Conservation (phyloP, 2,113 vertebrate species). For the Neotoma lepida region DNA sequence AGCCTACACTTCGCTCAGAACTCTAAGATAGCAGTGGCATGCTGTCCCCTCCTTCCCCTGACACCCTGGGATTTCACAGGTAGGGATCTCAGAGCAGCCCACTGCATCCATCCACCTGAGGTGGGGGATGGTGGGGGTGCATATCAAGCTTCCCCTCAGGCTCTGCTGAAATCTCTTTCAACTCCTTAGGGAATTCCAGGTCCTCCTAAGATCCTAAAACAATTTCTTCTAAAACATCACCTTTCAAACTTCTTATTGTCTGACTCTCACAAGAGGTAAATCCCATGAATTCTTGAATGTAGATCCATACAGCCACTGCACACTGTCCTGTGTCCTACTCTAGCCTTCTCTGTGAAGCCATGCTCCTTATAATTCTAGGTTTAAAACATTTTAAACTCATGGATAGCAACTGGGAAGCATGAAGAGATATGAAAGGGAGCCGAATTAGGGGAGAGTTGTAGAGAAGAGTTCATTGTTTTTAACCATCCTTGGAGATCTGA, state of each 20-base stretch:
- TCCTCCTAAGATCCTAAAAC: not conserved
- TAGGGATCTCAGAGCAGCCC: not conserved
- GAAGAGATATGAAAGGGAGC: not conserved
- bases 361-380: not conserved
- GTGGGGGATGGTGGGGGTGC: not conserved
- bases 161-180: not conserved
- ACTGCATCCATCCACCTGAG: not conserved
- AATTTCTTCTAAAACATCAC: not conserved
- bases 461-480: constrained; percentile 8
- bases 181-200: not conserved
- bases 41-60: too few species aligned
- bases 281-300: not conserved
- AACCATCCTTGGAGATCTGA: not conserved
- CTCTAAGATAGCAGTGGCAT: not conserved
- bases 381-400: not conserved
- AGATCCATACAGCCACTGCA: not conserved
- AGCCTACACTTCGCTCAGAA: not conserved
- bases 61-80: not conserved
- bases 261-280: not conserved
- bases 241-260: not conserved
- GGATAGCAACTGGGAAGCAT: not conserved
- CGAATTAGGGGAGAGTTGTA: not conserved
- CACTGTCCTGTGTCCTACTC: not conserved
- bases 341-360: not conserved
- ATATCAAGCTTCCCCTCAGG: not conserved